phyloP scores from a whole-genome alignment of 2,797 vertebrate genomes.

The Leptodactylus fallax region DNA sequence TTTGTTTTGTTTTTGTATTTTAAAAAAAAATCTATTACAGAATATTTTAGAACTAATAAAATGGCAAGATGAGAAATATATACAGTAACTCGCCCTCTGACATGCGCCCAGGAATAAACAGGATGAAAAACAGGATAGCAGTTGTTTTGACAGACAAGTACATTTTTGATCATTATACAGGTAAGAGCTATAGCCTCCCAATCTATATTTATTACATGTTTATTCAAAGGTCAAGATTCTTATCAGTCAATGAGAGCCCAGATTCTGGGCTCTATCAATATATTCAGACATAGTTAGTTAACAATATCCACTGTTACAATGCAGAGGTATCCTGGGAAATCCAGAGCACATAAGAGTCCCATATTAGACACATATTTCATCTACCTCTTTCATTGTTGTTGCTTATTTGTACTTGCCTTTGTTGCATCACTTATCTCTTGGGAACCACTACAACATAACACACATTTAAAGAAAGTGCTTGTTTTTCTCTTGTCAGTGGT shows the following conservation, averaged over 20 bases:
- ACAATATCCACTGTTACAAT: neutral
- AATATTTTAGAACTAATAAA: no score
- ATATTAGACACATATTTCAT: neutral
- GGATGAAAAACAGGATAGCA: no score
- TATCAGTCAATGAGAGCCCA: neutral
- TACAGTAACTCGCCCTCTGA: no score
- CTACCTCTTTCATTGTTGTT: constrained; percentile 5
- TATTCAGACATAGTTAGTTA: neutral
- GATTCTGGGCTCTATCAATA: neutral
- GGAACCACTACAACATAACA: constrained; percentile 6
- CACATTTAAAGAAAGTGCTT: constrained; percentile 18
- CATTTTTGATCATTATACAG: no score
- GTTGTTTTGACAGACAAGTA: no score
- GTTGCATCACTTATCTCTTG: constrained; percentile 23
- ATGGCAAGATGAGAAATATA: no score
- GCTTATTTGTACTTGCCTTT: neutral
- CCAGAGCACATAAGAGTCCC: neutral
- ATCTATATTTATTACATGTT: no score
- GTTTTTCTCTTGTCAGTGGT: neutral
- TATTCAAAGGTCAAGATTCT: neutral
- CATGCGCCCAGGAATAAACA: no score
- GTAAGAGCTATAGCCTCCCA: no score
- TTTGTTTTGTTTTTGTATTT: no score
- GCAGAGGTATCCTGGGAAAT: neutral
- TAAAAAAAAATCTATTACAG: no score